Conservation (phyloP, 2,888 invertebrate genomes). For the Caenorhabditis sp. region DNA sequence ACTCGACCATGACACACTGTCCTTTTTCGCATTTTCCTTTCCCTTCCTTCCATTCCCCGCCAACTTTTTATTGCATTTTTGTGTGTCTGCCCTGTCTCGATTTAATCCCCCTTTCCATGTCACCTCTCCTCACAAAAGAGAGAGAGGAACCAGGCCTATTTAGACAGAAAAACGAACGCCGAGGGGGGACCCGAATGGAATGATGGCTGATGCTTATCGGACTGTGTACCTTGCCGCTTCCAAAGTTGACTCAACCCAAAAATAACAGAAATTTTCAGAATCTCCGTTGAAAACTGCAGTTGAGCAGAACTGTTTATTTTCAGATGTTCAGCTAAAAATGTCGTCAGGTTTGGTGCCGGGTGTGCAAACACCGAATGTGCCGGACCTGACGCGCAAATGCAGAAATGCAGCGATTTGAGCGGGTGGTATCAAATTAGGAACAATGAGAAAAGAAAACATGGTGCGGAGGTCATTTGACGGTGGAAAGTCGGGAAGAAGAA, state of each 20-base stretch:
- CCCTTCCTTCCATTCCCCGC: constrained; percentile 10
- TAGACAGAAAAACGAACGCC: constrained; percentile 6
- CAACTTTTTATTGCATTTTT: constrained; percentile 53
- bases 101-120: constrained; percentile 27
- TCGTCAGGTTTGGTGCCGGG: no score
- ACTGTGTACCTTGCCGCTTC: no score
- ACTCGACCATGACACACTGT: background rate
- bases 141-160: constrained; percentile 19
- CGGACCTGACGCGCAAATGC: no score
- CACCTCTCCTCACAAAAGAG: background rate
- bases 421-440: background rate
- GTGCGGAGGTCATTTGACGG: background rate
- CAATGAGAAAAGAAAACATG: background rate
- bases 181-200: background rate
- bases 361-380: no score
- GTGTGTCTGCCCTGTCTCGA: constrained; percentile 17
- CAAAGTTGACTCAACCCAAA: no score
- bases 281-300: no score
- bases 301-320: no score
- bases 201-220: constrained; percentile 3
- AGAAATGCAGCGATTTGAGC: no score
- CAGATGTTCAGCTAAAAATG: no score
- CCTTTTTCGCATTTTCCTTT: background rate
- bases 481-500: no score
- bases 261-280: no score